Evolutionary conservation across 2,888 invertebrate genomes (phyloP).

Genomic region (Pseudolycoriella hygida): DNA sequence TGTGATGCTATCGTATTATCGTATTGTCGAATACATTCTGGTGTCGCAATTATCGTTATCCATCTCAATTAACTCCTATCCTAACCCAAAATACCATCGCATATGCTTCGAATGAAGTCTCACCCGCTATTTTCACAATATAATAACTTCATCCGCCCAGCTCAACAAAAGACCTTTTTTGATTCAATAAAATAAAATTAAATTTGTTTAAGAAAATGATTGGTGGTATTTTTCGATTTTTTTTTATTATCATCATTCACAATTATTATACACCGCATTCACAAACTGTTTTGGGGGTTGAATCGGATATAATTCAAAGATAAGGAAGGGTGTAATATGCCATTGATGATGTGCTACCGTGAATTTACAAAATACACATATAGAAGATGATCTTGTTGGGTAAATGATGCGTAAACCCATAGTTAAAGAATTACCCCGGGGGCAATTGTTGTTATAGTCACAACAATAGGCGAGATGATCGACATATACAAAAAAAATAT

Average conservation of each 20-base stretch:
- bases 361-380: too few relatives aligned
- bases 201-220: background rate
- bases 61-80: too few relatives aligned
- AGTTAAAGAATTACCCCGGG: constrained; percentile 11
- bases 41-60: too few relatives aligned
- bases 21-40: too few relatives aligned
- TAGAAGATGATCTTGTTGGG: constrained; percentile 12
- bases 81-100: too few relatives aligned
- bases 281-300: constrained; percentile 1
- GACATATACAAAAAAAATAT: background rate
- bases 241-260: background rate
- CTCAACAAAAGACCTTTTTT: background rate
- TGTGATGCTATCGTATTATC: too few relatives aligned
- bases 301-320: background rate
- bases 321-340: background rate
- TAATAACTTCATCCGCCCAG: constrained; percentile 1
- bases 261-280: background rate
- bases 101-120: too few relatives aligned
- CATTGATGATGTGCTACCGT: too few relatives aligned
- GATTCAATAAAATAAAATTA: too few relatives aligned
- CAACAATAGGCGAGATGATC: constrained; percentile 12
- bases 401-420: constrained; percentile 16
- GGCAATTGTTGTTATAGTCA: constrained; percentile 15
- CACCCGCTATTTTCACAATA: background rate
- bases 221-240: background rate